Evolutionary conservation across 2,888 invertebrate species (phyloP).

Genomic region (Caenorhabditis angaria): DNA sequence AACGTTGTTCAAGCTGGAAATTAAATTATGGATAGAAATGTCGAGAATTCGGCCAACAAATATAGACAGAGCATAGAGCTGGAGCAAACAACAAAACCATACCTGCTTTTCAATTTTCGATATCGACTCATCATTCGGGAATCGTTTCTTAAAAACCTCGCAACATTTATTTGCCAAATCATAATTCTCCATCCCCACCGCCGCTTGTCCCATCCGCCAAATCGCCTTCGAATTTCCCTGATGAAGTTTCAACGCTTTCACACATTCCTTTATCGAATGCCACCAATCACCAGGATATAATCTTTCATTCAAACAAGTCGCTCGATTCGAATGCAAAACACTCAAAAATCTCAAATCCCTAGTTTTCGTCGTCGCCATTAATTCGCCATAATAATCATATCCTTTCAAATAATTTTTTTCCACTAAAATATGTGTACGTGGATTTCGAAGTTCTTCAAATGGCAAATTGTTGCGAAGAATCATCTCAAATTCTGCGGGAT

Average conservation of each 20-base stretch:
- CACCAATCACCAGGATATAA: constrained; percentile 78
- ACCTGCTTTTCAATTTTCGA: constrained; percentile 27
- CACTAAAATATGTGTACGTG: not conserved
- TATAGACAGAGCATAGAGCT: too few relatives aligned
- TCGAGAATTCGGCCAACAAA: too few relatives aligned
- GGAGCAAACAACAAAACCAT: too few relatives aligned
- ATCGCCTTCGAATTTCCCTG: constrained; percentile 80
- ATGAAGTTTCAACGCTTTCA: constrained; percentile 81
- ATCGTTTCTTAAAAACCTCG: constrained; percentile 77
- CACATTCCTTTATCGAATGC: constrained; percentile 83
- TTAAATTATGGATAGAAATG: too few relatives aligned
- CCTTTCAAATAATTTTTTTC: not conserved
- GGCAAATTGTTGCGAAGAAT: not conserved
- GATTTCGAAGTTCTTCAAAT: not conserved
- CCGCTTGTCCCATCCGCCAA: constrained; percentile 82
- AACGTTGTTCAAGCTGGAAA: too few relatives aligned
- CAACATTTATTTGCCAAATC: constrained; percentile 79
- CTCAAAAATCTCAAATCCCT: constrained; percentile 74
- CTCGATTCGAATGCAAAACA: constrained; percentile 87
- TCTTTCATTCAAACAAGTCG: constrained; percentile 84
- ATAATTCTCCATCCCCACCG: constrained; percentile 81
- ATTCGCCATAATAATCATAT: not conserved
- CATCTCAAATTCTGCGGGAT: not conserved
- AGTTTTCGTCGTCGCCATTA: constrained; percentile 3
- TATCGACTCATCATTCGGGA: constrained; percentile 43